These are phyloP conservation scores for Trichonephila clavata DNA, from an alignment of 1,140 invertebrate species.

Conservation along the genomic window DNA sequence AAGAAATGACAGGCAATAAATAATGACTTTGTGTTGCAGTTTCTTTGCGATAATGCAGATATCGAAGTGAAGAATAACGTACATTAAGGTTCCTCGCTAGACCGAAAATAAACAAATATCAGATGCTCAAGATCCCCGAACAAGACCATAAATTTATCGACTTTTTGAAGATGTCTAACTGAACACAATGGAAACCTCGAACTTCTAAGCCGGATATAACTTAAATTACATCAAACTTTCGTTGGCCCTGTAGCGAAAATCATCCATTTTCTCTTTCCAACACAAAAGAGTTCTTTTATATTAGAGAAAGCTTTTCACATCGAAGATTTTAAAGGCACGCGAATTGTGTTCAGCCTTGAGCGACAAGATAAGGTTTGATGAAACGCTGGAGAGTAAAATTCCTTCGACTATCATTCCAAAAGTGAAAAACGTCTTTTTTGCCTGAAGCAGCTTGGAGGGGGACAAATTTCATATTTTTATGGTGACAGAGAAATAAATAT, in stretches of 20 bases:
- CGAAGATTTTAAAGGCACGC: conserved; percentile 31
- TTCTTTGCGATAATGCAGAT: not conserved
- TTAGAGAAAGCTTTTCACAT: not conserved
- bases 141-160: conserved; percentile 31
- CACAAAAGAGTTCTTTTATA: conserved; percentile 33
- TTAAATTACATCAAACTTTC: conserved; percentile 18
- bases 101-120: not conserved
- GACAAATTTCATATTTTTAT: conserved; percentile 12
- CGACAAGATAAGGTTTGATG: conserved; percentile 62
- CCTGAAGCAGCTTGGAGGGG: not conserved
- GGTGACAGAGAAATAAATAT: not conserved
- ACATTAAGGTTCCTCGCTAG: not conserved
- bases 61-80: not conserved
- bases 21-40: not conserved
- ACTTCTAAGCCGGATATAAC: conserved; percentile 32
- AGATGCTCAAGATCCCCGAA: not conserved
- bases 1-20: not conserved
- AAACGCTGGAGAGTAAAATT: conserved; percentile 28
- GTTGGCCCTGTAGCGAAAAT: conserved; percentile 14
- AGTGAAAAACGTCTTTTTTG: conserved; percentile 36
- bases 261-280: conserved; percentile 28
- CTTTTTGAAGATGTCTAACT: conserved; percentile 6
- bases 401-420: not conserved
- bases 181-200: not conserved
- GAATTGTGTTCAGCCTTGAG: conserved; percentile 7